These are phyloP conservation scores for Pelochelys cantorii DNA, from an alignment of 2,797 vertebrate genomes.

Conservation along the genomic window DNA sequence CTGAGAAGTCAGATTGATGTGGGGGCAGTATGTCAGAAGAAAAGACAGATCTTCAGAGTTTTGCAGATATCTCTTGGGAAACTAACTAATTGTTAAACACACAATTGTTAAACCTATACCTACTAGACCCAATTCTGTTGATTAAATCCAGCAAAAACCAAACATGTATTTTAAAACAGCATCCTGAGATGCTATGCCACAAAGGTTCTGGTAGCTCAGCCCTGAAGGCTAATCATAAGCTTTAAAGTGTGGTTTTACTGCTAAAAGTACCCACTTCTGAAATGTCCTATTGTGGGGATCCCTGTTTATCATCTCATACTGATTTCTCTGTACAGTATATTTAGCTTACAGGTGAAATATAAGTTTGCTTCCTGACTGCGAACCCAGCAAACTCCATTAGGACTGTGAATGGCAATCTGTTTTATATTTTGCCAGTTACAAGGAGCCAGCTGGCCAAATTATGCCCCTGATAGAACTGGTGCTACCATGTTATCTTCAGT, in stretches of 20 bases:
- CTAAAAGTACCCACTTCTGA: not conserved
- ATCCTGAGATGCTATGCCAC: not conserved
- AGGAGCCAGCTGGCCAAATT: slow-evolving; percentile 27
- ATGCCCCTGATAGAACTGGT: fast-evolving
- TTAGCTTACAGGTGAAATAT: not conserved
- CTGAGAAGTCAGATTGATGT: not conserved
- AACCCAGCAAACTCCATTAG: not conserved
- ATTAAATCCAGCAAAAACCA: slow-evolving; percentile 27
- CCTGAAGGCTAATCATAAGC: not conserved
- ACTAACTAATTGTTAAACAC: slow-evolving; percentile 39
- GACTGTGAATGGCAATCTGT: fast-evolving
- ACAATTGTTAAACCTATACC: not conserved
- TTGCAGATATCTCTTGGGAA: slow-evolving; percentile 41
- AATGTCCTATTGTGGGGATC: not conserved
- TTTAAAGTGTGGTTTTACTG: not conserved
- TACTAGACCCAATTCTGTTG: not conserved
- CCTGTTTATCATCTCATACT: not conserved
- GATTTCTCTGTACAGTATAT: slow-evolving; percentile 1
- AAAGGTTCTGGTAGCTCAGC: not conserved
- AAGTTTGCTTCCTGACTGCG: not conserved
- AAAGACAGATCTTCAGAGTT: slow-evolving; percentile 20
- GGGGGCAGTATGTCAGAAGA: not conserved
- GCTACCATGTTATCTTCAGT: slow-evolving; percentile 16
- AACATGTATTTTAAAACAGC: not conserved
- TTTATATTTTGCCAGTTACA: not conserved